Evolutionary conservation across 2,888 invertebrate species (phyloP).

Genomic region (Hydrotaea diabolus): DNA sequence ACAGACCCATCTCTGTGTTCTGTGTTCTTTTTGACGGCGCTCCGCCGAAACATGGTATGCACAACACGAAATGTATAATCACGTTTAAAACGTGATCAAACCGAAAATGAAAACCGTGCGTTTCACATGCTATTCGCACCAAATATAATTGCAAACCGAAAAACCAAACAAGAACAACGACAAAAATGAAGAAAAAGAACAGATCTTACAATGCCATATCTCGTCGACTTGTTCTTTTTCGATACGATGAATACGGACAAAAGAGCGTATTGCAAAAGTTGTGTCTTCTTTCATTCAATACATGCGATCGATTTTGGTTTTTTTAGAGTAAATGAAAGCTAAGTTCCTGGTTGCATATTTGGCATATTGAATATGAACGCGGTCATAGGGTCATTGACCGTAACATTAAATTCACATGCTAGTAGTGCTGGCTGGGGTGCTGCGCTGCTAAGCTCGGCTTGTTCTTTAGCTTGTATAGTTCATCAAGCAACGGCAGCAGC

Average conservation of each 20-base stretch:
- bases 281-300: slow-evolving; percentile 26
- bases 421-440: not conserved
- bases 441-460: not conserved
- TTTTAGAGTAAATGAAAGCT: slow-evolving; percentile 39
- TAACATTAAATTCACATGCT: slow-evolving; percentile 53
- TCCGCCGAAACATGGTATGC: not conserved
- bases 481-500: not conserved
- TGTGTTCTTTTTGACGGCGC: not conserved
- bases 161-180: too few species aligned
- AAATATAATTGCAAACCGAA: slow-evolving; percentile 22
- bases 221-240: too few species aligned
- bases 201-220: not conserved
- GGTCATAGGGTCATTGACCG: slow-evolving; percentile 66
- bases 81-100: slow-evolving; percentile 65
- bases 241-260: not conserved
- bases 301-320: slow-evolving; percentile 15
- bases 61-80: slow-evolving; percentile 41
- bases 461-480: not conserved
- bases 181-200: too few species aligned
- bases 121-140: slow-evolving; percentile 21
- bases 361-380: slow-evolving; percentile 71
- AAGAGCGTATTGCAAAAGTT: slow-evolving; percentile 5
- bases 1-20: too few species aligned
- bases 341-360: slow-evolving; percentile 78
- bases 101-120: slow-evolving; percentile 26